A percentile compares a stretch with the other conserved stretches of the same genome.
These are phyloP conservation scores for Nemopilema nomurai DNA, from an alignment of 30 jellyfish, hydroid and myxozoan species.

Conservation along the genomic window DNA sequence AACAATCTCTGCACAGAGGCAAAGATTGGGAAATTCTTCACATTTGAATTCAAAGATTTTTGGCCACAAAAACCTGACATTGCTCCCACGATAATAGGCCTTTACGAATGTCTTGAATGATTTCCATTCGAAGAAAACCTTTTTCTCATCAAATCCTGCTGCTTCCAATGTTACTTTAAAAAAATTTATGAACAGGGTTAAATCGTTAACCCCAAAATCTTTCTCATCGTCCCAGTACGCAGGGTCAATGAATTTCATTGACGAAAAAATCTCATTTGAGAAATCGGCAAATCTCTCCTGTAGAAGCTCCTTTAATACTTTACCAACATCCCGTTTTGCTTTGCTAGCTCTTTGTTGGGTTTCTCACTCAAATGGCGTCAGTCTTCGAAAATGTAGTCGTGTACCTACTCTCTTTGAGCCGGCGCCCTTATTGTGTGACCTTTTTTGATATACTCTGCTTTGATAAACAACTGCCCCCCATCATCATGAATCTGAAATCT, in stretches of 20 bases:
- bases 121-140: too few species aligned
- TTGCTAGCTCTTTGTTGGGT: slow-evolving; percentile 20
- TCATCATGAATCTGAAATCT: slow-evolving; percentile 5
- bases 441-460: neutral
- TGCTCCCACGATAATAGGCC: too few species aligned
- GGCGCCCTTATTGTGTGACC: slow-evolving; percentile 18
- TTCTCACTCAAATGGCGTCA: slow-evolving; percentile 6
- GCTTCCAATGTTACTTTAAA: slow-evolving; percentile 29
- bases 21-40: too few species aligned
- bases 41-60: too few species aligned
- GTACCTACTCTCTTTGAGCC: slow-evolving; percentile 12
- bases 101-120: too few species aligned
- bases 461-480: neutral
- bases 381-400: slow-evolving; percentile 1
- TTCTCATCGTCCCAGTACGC: slow-evolving; percentile 35
- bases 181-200: neutral
- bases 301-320: neutral
- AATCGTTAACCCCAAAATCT: too few species aligned
- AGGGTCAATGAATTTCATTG: slow-evolving; percentile 12
- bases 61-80: too few species aligned
- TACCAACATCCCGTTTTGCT: slow-evolving; percentile 12
- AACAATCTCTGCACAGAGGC: too few species aligned
- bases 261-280: neutral
- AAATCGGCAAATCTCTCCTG: slow-evolving; percentile 16
- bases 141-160: slow-evolving; percentile 20